Percentiles rank a stretch among this genome's conserved stretches.
phyloP scores from a whole-genome alignment of 2,888 invertebrate genomes.

The Emesis furor region DNA sequence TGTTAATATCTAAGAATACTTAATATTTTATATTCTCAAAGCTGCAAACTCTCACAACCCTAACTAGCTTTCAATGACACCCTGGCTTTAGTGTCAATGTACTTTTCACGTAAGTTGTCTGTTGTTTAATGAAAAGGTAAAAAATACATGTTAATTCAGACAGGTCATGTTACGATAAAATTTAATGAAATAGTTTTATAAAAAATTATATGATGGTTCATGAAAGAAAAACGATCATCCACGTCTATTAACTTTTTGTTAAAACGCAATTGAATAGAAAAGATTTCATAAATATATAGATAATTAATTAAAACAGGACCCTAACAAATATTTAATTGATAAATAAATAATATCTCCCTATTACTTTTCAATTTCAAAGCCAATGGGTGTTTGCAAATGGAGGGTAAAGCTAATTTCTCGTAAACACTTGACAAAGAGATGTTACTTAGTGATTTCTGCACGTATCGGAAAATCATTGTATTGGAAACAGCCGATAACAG shows the following conservation, averaged over 20 bases:
- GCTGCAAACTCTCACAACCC: too few species aligned
- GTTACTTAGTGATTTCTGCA: not conserved
- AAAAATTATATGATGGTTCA: not conserved
- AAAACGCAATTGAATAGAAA: not conserved
- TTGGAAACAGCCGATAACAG: conserved; percentile 9
- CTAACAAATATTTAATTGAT: not conserved
- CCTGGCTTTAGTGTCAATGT: too few species aligned
- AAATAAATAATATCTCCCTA: not conserved
- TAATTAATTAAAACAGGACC: too few species aligned
- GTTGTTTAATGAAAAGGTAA: too few species aligned
- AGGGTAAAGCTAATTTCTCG: not conserved
- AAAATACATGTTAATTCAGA: not conserved
- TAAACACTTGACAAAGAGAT: conserved; percentile 5
- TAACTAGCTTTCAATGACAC: too few species aligned
- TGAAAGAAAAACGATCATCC: not conserved
- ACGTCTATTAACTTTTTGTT: not conserved
- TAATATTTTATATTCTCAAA: too few species aligned
- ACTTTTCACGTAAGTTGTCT: too few species aligned
- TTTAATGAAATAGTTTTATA: not conserved
- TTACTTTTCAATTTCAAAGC: not conserved
- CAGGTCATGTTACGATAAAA: not conserved
- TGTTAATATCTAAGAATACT: too few species aligned
- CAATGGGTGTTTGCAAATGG: not conserved
- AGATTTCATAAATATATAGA: not conserved
- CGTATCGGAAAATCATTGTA: not conserved